A percentile compares a stretch with the other conserved stretches of the same genome.
Evolutionary conservation across 2,797 vertebrate species (phyloP).

Genomic region (Pyrocephalus nanus): DNA sequence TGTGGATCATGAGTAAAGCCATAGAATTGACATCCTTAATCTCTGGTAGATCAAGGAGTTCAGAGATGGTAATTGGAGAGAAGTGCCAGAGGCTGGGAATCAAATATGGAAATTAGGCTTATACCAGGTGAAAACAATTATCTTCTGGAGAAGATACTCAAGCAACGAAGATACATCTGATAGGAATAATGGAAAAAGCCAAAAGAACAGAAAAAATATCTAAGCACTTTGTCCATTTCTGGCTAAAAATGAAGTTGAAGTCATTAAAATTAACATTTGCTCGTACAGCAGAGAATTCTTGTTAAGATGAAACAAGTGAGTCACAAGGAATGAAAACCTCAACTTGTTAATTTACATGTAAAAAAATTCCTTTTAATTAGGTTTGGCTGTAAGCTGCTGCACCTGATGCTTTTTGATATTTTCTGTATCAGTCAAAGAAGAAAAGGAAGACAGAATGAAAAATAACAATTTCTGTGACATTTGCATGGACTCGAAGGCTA

Average conservation of each 20-base stretch:
- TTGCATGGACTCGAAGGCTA: not conserved
- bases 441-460: not conserved
- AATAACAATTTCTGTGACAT: not conserved
- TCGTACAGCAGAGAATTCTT: constrained; percentile 41
- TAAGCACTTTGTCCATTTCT: constrained; percentile 10
- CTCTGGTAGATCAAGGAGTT: not conserved
- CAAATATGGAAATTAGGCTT: not conserved
- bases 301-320: constrained; percentile 49
- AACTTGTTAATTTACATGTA: constrained; percentile 59
- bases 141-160: not conserved
- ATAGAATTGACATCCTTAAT: not conserved
- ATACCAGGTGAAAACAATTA: not conserved
- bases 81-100: not conserved
- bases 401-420: not conserved
- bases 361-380: constrained; percentile 67
- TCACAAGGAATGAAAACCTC: constrained; percentile 54
- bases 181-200: not conserved
- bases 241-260: constrained; percentile 21
- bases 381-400: constrained; percentile 51
- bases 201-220: not conserved
- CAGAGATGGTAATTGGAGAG: not conserved
- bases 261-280: constrained; percentile 59
- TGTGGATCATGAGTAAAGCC: not conserved
- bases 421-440: not conserved
- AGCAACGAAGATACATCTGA: not conserved